Percentiles rank a stretch among this genome's conserved stretches.
phyloP scores from a whole-genome alignment of 2,888 invertebrate genomes.

The Tuberolachnus salignus region DNA sequence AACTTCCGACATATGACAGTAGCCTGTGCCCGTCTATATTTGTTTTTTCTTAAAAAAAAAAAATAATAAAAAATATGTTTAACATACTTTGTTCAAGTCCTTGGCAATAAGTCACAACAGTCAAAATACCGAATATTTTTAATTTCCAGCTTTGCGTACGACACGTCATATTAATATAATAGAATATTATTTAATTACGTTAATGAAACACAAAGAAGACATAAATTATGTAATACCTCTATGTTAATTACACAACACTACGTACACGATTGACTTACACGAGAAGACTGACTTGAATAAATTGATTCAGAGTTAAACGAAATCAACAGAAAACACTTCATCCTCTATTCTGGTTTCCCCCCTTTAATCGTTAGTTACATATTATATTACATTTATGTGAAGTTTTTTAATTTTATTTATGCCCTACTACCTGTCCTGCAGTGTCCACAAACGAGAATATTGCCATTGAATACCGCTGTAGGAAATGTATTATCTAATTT shows the following conservation, averaged over 20 bases:
- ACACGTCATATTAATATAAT: conserved; percentile 42
- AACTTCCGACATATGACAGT: too few species aligned
- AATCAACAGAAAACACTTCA: conserved; percentile 11
- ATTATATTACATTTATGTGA: not conserved
- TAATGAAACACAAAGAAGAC: conserved; percentile 16
- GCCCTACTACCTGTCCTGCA: not conserved
- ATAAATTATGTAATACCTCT: not conserved
- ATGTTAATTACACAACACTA: conserved; percentile 7
- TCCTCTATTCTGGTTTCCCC: conserved; percentile 46
- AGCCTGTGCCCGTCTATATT: too few species aligned
- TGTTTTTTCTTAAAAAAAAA: too few species aligned
- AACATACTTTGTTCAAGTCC: conserved; percentile 43
- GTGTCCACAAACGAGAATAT: not conserved
- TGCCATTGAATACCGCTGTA: conserved; percentile 9
- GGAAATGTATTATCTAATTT: conserved; percentile 43
- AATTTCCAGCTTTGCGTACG: conserved; percentile 17
- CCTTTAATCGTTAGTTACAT: not conserved
- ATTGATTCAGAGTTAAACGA: conserved; percentile 10
- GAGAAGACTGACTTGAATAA: conserved; percentile 18
- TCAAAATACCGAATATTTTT: conserved; percentile 13
- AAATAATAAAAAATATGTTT: not conserved
- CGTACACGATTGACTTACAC: not conserved
- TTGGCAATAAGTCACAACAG: conserved; percentile 14
- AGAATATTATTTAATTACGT: not conserved
- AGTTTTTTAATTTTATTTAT: conserved; percentile 10